Conservation (phyloP, 2,113 vertebrate genomes). For the Desmodus rotundus region DNA sequence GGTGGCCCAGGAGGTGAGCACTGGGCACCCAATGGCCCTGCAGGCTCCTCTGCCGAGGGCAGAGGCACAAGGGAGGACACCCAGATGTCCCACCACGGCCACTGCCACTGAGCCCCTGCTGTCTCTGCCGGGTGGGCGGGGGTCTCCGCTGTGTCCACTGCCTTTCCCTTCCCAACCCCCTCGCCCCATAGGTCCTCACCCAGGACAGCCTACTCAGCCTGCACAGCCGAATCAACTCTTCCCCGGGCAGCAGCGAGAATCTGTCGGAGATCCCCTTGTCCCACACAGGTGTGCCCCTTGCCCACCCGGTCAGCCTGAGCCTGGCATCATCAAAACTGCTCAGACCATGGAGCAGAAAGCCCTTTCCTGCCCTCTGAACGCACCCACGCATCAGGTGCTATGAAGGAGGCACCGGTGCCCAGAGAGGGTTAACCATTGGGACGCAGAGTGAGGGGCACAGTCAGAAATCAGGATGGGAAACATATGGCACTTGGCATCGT, state of each 20-base stretch:
- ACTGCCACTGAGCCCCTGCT: neutral
- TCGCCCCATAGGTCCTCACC: conserved; percentile 75
- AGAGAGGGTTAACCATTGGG: neutral
- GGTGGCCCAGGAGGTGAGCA: conserved; percentile 85
- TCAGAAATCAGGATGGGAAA: neutral
- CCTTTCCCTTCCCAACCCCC: neutral
- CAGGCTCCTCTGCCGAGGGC: rapidly evolving
- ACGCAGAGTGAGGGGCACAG: neutral
- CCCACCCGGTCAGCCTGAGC: rapidly evolving
- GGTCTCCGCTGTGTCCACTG: neutral
- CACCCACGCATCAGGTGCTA: neutral
- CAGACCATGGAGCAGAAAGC: neutral
- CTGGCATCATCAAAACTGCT: rapidly evolving
- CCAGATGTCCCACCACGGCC: neutral
- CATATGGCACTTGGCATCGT: neutral
- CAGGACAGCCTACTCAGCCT: conserved; percentile 79
- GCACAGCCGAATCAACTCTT: conserved; percentile 84
- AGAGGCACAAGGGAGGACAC: neutral
- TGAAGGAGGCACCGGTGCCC: neutral
- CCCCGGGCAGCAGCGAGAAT: conserved; percentile 86
- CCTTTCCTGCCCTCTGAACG: neutral
- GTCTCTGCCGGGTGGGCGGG: neutral
- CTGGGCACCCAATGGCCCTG: rapidly evolving
- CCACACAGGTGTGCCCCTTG: conserved; percentile 76
- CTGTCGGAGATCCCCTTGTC: conserved; percentile 78